Base-by-base conservation (phyloP, 2,113 vertebrate genomes). In the Anhinga rufa region DNA sequence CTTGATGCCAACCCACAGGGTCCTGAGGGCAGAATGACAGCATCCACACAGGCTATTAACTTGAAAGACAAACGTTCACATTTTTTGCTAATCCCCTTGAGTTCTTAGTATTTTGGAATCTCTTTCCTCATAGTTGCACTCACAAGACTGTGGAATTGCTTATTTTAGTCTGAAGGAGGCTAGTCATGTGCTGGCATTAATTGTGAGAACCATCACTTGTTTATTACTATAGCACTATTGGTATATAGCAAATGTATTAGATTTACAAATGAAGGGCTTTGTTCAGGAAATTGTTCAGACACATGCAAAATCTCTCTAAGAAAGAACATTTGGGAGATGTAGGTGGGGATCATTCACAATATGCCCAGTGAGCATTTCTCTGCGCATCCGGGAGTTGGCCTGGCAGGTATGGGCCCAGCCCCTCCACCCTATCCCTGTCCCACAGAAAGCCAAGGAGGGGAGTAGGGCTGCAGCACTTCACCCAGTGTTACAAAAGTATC, bases 31-130 rank as follows among this genome's bases (percentile, higher is more conserved):
- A 88, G 49, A 51, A 94, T 94, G 94, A 96, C 88, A 87, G 68
- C 91, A 97, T 92, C 82, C 54, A 77, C 71, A 40, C 0, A 26
- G 55, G 42, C 78, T 76, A 74, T 58, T 80, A 88, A 93, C 79
- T 91, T 91, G 72, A 92, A 97, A 96, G 86, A 90, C 36, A 82
- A 94, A 77, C 29, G 51, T 71, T 88, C 1, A 29, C 79, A 49
- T 76, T 97, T 97, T 96, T 72, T 61, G 78, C 40, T 92, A 95
- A 94, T 95, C 61, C 79, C 55, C 72, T 92, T 38, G 65, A 93
- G 52, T 92, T 42, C 20, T 90, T 42, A 48, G 74, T 74, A 60
- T 83, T 96, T 90, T 0, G 0, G 94, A 82, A 90, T 74, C 71
- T 91, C 61, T 90, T 92, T 90, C 87, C 75, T 92, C 82, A 93